phyloP scores from a whole-genome alignment of 2,888 invertebrate genomes.

The Tricholauxania praeusta region DNA sequence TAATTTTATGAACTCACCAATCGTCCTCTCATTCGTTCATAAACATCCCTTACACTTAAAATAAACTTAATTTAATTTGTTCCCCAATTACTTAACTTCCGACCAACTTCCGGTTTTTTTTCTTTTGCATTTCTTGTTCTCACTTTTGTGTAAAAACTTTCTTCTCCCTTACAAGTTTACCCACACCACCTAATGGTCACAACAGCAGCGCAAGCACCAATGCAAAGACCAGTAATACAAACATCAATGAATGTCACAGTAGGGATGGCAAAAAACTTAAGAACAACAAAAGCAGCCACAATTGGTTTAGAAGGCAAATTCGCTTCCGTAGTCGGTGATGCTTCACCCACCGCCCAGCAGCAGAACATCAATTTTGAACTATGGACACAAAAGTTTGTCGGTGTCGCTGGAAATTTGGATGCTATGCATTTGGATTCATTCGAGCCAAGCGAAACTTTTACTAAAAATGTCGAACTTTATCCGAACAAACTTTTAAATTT shows the following conservation, averaged over 20 bases:
- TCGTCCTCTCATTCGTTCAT: too few relatives aligned
- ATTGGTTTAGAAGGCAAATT: constrained; percentile 31
- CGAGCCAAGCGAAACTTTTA: constrained; percentile 60
- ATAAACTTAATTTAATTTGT: constrained; percentile 30
- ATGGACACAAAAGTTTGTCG: constrained; percentile 67
- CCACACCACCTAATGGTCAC: constrained; percentile 64
- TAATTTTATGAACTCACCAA: too few relatives aligned
- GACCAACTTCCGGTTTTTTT: neutral
- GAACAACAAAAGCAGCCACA: constrained; percentile 27
- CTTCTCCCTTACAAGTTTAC: constrained; percentile 55
- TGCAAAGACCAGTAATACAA: constrained; percentile 30
- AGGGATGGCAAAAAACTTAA: constrained; percentile 23
- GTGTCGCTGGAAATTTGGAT: constrained; percentile 61
- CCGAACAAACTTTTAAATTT: constrained; percentile 65
- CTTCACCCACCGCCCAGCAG: constrained; percentile 33
- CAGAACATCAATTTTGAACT: constrained; percentile 62
- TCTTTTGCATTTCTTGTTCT: constrained; percentile 3
- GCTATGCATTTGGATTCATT: constrained; percentile 62
- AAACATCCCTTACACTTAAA: neutral
- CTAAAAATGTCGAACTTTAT: constrained; percentile 61
- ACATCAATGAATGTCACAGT: constrained; percentile 35
- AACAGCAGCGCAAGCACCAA: constrained; percentile 43
- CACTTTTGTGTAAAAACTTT: neutral
- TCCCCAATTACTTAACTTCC: constrained; percentile 29
- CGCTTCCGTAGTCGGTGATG: neutral